Percentiles rank a stretch among this genome's conserved stretches.
Evolutionary conservation across 64 coral and sea anemone genomes (phyloP).

Genomic region (Actinia equina): DNA sequence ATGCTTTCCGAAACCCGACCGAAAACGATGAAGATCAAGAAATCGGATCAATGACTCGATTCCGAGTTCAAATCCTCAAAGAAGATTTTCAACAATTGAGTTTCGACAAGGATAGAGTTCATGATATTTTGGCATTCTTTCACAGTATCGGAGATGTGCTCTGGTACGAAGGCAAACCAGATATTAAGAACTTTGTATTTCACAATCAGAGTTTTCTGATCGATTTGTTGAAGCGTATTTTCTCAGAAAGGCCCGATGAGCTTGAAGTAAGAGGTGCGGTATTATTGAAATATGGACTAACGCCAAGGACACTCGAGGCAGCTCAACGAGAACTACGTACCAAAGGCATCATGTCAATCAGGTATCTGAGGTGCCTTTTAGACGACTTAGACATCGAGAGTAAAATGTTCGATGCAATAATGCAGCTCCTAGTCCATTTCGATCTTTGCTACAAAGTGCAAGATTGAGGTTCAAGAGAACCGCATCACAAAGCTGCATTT

Average conservation of each 20-base stretch:
- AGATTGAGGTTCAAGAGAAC: neutral
- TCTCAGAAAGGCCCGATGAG: slow-evolving; percentile 18
- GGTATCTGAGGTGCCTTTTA: slow-evolving; percentile 26
- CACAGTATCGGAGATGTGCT: slow-evolving; percentile 61
- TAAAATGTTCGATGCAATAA: slow-evolving; percentile 47
- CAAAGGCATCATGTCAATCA: slow-evolving; percentile 42
- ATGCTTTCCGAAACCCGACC: neutral
- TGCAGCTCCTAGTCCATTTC: slow-evolving; percentile 55
- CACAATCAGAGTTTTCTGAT: slow-evolving; percentile 60
- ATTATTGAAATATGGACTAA: slow-evolving; percentile 10
- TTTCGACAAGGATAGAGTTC: neutral
- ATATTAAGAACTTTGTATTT: slow-evolving; percentile 60
- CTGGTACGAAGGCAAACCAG: slow-evolving; percentile 47
- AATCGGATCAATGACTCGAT: neutral
- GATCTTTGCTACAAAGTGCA: slow-evolving; percentile 49
- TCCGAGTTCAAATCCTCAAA: neutral
- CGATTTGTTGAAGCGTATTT: slow-evolving; percentile 47
- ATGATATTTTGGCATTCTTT: slow-evolving; percentile 54
- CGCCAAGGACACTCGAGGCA: neutral
- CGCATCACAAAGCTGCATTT: slow-evolving; percentile 31
- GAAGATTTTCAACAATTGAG: neutral
- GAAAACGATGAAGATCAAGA: neutral
- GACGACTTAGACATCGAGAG: slow-evolving; percentile 2
- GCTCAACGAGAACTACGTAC: slow-evolving; percentile 40
- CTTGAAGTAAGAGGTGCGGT: neutral